These are phyloP conservation scores for Perizoma flavofasciatum DNA, from an alignment of 2,888 invertebrate genomes.

Conservation along the genomic window DNA sequence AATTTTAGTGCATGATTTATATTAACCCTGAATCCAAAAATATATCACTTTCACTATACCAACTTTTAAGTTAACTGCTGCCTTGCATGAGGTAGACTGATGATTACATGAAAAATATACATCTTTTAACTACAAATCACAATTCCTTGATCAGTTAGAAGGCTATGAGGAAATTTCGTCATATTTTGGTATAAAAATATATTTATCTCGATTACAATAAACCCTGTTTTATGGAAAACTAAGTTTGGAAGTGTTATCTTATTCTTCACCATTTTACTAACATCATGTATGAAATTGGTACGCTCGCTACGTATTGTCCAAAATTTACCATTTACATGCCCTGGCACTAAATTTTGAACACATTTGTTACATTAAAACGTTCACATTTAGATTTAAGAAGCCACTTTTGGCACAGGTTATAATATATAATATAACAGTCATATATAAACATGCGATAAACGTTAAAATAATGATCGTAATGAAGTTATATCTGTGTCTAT, in stretches of 20 bases:
- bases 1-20: slow-evolving; percentile 31
- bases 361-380: slow-evolving; percentile 48
- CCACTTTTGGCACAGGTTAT: slow-evolving; percentile 69
- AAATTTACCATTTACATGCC: slow-evolving; percentile 42
- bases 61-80: slow-evolving; percentile 36
- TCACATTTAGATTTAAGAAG: slow-evolving; percentile 50
- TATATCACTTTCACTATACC: slow-evolving; percentile 35
- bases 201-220: slow-evolving; percentile 31
- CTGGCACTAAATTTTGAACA: slow-evolving; percentile 68
- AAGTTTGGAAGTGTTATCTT: slow-evolving; percentile 16
- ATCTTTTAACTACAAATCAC: slow-evolving; percentile 47
- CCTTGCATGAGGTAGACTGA: slow-evolving; percentile 55
- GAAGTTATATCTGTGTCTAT: slow-evolving; percentile 19
- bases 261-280: slow-evolving; percentile 7
- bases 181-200: slow-evolving; percentile 23
- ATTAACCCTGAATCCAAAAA: slow-evolving; percentile 40
- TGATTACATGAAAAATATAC: slow-evolving; percentile 46
- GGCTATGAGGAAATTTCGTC: slow-evolving; percentile 31
- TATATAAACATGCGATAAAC: slow-evolving; percentile 21
- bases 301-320: slow-evolving; percentile 48
- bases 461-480: slow-evolving; percentile 12
- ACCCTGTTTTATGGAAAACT: slow-evolving; percentile 46
- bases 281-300: slow-evolving; percentile 32
- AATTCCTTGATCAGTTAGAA: slow-evolving; percentile 41
- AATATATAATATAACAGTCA: slow-evolving; percentile 36